phyloP scores from a whole-genome alignment of 2,797 vertebrate species.

The Poecile montanus region DNA sequence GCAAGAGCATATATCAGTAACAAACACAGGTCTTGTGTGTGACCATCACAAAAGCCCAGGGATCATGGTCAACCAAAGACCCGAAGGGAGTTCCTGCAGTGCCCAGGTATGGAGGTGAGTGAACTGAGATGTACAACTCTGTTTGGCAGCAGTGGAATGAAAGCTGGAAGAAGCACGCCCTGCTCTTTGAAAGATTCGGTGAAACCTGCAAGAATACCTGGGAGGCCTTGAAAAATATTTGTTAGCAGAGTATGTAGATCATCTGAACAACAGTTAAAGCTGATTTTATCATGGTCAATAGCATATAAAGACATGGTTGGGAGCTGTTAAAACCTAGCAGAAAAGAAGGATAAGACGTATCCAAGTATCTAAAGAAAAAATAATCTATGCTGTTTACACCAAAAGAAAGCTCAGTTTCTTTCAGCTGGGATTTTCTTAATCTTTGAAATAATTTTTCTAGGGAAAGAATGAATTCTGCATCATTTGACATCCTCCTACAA shows the following conservation, averaged over 20 bases:
- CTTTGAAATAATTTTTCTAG: not conserved
- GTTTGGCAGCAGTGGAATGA: not conserved
- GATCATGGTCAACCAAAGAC: not conserved
- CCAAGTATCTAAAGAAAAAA: not conserved
- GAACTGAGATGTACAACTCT: not conserved
- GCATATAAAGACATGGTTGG: not conserved
- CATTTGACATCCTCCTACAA: not conserved
- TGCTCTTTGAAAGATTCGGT: not conserved
- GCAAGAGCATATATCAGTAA: not conserved
- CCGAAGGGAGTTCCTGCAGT: not conserved
- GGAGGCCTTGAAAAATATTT: not conserved
- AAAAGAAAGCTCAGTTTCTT: not conserved
- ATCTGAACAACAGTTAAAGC: not conserved
- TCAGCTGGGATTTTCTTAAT: not conserved
- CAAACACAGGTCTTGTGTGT: not conserved
- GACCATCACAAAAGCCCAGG: not conserved
- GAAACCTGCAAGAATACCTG: not conserved
- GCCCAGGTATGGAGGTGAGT: fast-evolving
- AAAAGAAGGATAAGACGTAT: not conserved
- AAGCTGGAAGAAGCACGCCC: not conserved
- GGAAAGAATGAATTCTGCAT: not conserved
- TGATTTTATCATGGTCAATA: not conserved
- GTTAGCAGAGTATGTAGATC: not conserved
- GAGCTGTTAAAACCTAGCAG: not conserved
- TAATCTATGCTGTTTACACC: not conserved